phyloP scores from a whole-genome alignment of 1,140 invertebrate genomes.

The Metaphire vulgaris region DNA sequence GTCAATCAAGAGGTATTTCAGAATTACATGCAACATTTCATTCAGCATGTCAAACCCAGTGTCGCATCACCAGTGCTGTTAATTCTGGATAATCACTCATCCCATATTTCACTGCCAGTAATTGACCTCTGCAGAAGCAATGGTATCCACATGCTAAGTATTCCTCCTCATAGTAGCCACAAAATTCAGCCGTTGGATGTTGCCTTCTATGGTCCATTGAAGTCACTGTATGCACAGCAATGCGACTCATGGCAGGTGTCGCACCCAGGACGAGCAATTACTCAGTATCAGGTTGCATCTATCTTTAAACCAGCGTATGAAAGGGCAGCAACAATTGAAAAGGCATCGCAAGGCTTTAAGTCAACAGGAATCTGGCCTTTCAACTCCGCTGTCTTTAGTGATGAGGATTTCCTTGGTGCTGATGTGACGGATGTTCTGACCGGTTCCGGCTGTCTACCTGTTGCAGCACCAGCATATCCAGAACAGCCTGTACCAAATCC shows the following conservation, averaged over 20 bases:
- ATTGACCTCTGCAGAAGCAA: constrained; percentile 31
- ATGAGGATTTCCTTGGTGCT: constrained; percentile 28
- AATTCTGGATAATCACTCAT: constrained; percentile 34
- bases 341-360: constrained; percentile 52
- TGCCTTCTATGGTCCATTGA: constrained; percentile 34
- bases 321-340: constrained; percentile 44
- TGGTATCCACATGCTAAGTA: constrained; percentile 32
- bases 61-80: constrained; percentile 34
- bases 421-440: constrained; percentile 23
- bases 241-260: constrained; percentile 54
- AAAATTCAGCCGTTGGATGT: constrained; percentile 35
- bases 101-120: constrained; percentile 29
- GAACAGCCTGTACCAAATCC: too few species aligned
- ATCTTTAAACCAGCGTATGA: constrained; percentile 47
- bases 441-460: too few species aligned
- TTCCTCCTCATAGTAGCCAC: constrained; percentile 38
- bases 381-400: constrained; percentile 27
- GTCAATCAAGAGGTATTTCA: constrained; percentile 48
- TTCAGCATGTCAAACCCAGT: constrained; percentile 38
- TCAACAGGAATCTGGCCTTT: constrained; percentile 43
- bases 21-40: constrained; percentile 52
- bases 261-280: constrained; percentile 53
- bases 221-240: constrained; percentile 30
- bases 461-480: too few species aligned
- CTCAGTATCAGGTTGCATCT: constrained; percentile 53